Conservation (phyloP, 1,140 invertebrate genomes). For the Zaprionus ghesquierei region DNA sequence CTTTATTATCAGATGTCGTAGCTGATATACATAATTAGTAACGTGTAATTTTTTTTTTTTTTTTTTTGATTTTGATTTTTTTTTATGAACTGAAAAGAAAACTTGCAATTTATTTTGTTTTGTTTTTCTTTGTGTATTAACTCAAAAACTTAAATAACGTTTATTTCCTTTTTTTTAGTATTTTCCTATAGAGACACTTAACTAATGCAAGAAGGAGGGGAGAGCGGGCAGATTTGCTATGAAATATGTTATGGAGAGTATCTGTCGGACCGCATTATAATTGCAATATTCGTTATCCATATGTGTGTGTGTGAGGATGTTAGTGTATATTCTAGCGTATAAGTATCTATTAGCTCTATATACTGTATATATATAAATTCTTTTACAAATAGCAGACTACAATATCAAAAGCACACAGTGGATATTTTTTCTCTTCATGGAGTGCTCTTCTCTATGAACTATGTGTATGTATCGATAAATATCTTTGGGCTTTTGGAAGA, state of each 20-base stretch:
- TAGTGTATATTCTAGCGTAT: constrained; percentile 23
- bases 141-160: constrained; percentile 10
- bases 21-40: constrained; percentile 79
- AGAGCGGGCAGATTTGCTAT: background rate
- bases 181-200: constrained; percentile 36
- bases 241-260: background rate
- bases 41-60: constrained; percentile 35
- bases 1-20: constrained; percentile 82
- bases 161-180: background rate
- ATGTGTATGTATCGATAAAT: constrained; percentile 33
- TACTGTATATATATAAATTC: constrained; percentile 69
- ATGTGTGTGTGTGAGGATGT: constrained; percentile 54
- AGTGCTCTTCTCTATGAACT: constrained; percentile 38
- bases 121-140: background rate
- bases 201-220: constrained; percentile 29
- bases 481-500: constrained; percentile 54
- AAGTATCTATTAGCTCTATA: constrained; percentile 41
- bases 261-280: background rate
- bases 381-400: constrained; percentile 79
- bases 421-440: constrained; percentile 33
- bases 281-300: constrained; percentile 3
- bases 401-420: constrained; percentile 77
- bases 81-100: constrained; percentile 58
- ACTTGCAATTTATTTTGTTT: constrained; percentile 16
- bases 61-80: constrained; percentile 6